Conservation (phyloP, 2,113 vertebrate species). For the Typhlomys cinereus region DNA sequence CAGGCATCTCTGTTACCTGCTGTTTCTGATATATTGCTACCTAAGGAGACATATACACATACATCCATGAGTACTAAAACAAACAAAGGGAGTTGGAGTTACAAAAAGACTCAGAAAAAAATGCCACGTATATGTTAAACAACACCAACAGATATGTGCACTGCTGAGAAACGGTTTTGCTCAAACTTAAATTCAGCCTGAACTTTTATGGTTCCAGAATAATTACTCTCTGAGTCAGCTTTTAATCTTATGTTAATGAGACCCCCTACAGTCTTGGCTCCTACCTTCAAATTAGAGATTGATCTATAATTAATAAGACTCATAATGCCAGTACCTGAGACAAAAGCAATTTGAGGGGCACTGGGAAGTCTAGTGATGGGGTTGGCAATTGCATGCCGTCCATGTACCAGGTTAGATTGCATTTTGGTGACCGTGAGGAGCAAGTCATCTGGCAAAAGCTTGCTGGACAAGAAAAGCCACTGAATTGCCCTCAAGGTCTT, state of each 20-base stretch:
- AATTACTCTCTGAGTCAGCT: constrained; percentile 81
- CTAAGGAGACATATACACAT: background rate
- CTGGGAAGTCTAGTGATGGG: constrained; percentile 31
- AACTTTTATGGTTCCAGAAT: constrained; percentile 69
- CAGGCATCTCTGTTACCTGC: background rate
- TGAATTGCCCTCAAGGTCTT: background rate
- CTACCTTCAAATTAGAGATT: constrained; percentile 82
- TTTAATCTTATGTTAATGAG: constrained; percentile 82
- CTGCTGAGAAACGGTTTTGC: constrained; percentile 42
- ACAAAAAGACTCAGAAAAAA: constrained; percentile 25
- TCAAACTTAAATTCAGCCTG: constrained; percentile 62
- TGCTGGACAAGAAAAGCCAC: background rate
- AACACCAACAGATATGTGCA: background rate
- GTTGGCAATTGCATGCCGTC: constrained; percentile 29
- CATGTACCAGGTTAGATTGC: background rate
- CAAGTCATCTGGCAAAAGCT: background rate
- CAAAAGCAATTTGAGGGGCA: constrained; percentile 64
- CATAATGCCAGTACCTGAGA: constrained; percentile 67
- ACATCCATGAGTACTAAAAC: background rate
- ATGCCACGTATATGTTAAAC: constrained; percentile 30
- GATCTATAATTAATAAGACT: constrained; percentile 85
- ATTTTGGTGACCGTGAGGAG: background rate
- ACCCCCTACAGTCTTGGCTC: constrained; percentile 77
- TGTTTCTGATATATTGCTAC: background rate
- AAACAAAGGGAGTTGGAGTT: background rate